phyloP scores from a whole-genome alignment of 2,888 invertebrate species.

The Drosophila cracens region DNA sequence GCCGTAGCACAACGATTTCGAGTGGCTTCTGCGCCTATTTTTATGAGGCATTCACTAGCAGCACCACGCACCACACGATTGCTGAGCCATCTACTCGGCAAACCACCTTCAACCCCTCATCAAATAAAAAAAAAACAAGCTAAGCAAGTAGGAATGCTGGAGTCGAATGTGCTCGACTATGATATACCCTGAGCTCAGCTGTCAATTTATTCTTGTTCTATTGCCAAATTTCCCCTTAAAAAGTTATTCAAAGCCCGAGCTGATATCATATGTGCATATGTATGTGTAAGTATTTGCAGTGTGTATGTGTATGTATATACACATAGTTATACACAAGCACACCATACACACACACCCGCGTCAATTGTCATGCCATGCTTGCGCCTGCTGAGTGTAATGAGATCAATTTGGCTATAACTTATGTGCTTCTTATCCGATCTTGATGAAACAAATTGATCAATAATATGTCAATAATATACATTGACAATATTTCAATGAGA shows the following conservation, averaged over 20 bases:
- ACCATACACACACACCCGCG: not conserved
- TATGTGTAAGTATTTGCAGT: not conserved
- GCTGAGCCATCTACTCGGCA: not conserved
- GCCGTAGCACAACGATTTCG: conserved; percentile 37
- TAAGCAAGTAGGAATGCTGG: not conserved
- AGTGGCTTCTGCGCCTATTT: conserved; percentile 50
- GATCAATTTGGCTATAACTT: not conserved
- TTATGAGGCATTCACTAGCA: conserved; percentile 49
- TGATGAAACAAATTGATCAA: not conserved
- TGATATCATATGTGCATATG: not conserved
- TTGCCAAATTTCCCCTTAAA: not conserved
- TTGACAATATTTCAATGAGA: not conserved
- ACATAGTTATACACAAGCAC: too few species aligned
- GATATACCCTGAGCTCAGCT: not conserved
- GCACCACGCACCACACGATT: conserved; percentile 36
- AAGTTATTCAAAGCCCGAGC: not conserved
- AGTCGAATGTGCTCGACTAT: not conserved
- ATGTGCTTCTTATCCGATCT: not conserved
- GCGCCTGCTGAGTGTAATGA: not conserved
- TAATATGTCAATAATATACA: not conserved
- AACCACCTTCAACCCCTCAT: not conserved
- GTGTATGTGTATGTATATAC: not conserved
- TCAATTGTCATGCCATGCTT: not conserved
- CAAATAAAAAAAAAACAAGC: conserved; percentile 2
- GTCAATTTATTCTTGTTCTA: not conserved